Percentiles rank a stretch among this genome's conserved stretches.
These are phyloP conservation scores for Acrobasis suavella DNA, from an alignment of 2,888 invertebrate species.

Conservation along the genomic window DNA sequence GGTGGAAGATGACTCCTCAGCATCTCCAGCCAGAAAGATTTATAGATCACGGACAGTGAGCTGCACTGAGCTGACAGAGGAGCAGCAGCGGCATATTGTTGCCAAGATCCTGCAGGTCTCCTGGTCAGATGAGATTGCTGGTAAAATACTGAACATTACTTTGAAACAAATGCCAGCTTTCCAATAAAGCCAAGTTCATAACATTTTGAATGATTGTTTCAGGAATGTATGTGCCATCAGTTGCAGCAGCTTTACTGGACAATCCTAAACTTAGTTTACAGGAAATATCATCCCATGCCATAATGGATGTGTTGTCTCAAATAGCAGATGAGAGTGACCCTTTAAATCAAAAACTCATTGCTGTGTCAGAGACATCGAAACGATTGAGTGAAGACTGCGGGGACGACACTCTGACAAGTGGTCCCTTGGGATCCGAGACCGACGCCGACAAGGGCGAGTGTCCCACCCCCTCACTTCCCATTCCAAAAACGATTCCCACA, in stretches of 20 bases:
- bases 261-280: constrained; percentile 73
- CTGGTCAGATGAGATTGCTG: constrained; percentile 84
- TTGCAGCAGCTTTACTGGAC: constrained; percentile 80
- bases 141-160: constrained; percentile 43
- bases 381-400: constrained; percentile 73
- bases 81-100: constrained; percentile 84
- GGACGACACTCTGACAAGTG: constrained; percentile 62
- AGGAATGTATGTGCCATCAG: constrained; percentile 82
- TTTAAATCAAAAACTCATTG: constrained; percentile 75
- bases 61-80: constrained; percentile 84
- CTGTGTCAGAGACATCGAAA: constrained; percentile 68
- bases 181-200: background rate
- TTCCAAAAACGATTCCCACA: constrained; percentile 65
- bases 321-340: constrained; percentile 82
- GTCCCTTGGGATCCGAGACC: constrained; percentile 57
- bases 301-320: constrained; percentile 85
- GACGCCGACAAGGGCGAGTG: constrained; percentile 68
- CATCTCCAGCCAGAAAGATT: constrained; percentile 71
- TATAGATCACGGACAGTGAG: constrained; percentile 72
- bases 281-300: constrained; percentile 84
- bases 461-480: constrained; percentile 70
- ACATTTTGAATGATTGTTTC: constrained; percentile 36
- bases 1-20: constrained; percentile 79
- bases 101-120: constrained; percentile 88
- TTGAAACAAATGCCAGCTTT: background rate